Evolutionary conservation across 92 coral and sea anemone species (phyloP).

Genomic region (Nematostella vectensis): DNA sequence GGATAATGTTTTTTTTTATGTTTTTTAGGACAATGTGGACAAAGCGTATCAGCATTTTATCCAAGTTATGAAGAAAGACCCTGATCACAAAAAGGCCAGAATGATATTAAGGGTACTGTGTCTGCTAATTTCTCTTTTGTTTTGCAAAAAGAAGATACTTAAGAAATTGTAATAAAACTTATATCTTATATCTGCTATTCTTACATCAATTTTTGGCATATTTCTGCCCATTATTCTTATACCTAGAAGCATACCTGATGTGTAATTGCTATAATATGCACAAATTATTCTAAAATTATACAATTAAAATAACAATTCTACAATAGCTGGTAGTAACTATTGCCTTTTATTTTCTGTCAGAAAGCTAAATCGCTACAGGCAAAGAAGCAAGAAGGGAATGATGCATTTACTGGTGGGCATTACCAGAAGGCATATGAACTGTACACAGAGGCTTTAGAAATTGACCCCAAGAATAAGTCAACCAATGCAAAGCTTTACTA

Average conservation of each 20-base stretch:
- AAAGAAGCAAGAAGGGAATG: constrained; percentile 83
- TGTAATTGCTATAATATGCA: no score
- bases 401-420: constrained; percentile 61
- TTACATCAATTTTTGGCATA: neutral
- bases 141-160: neutral
- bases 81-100: constrained; percentile 93
- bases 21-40: constrained; percentile 79
- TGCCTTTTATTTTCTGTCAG: constrained; percentile 25
- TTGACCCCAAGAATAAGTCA: constrained; percentile 78
- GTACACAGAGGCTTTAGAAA: constrained; percentile 76
- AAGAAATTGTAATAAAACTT: neutral
- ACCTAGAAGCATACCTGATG: no score
- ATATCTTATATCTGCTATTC: neutral
- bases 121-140: neutral
- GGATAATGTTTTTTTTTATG: no score
- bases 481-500: constrained; percentile 92
- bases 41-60: constrained; percentile 90
- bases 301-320: no score
- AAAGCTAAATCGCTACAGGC: constrained; percentile 84
- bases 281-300: no score
- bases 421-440: constrained; percentile 71
- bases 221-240: no score
- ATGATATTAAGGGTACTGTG: constrained; percentile 51
- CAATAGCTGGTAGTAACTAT: neutral
- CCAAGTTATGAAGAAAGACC: constrained; percentile 78